Evolutionary conservation across 30 jellyfish, hydroid and myxozoan species (phyloP).

Genomic region (Cassiopea andromeda): DNA sequence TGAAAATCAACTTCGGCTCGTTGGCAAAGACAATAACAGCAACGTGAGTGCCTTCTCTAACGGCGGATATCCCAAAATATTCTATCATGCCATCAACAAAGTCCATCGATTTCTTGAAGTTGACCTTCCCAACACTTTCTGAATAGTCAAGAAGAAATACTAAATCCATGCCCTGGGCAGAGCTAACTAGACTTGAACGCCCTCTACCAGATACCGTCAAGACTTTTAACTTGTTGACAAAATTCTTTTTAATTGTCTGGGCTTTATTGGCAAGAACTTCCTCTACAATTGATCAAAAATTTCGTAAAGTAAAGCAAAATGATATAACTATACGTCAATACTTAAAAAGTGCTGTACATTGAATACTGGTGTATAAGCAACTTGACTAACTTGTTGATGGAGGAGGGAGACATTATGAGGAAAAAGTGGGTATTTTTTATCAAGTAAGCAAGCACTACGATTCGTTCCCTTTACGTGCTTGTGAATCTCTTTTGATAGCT

Average conservation of each 20-base stretch:
- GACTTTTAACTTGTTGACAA: conserved; percentile 59
- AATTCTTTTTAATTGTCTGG: conserved; percentile 27
- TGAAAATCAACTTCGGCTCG: conserved; percentile 51
- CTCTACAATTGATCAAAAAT: conserved; percentile 21
- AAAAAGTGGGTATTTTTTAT: too few species aligned
- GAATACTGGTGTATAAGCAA: too few species aligned
- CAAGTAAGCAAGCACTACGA: too few species aligned
- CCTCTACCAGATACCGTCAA: conserved; percentile 68
- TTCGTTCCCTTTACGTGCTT: too few species aligned
- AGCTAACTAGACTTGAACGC: conserved; percentile 47
- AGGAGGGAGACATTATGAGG: too few species aligned
- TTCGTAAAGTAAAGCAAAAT: too few species aligned
- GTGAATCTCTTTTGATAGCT: too few species aligned
- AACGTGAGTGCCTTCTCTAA: conserved; percentile 70
- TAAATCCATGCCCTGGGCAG: conserved; percentile 67
- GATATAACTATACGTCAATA: neutral
- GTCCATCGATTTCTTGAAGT: conserved; percentile 61
- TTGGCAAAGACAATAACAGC: conserved; percentile 64
- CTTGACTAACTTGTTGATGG: too few species aligned
- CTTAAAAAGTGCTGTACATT: too few species aligned
- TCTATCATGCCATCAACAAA: conserved; percentile 48
- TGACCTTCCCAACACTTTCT: conserved; percentile 68
- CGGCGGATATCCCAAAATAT: conserved; percentile 63
- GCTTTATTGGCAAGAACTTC: conserved; percentile 60
- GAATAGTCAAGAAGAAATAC: conserved; percentile 70